Base-by-base conservation (phyloP, 2,888 invertebrate genomes). In the Nephrotoma flavescens region DNA sequence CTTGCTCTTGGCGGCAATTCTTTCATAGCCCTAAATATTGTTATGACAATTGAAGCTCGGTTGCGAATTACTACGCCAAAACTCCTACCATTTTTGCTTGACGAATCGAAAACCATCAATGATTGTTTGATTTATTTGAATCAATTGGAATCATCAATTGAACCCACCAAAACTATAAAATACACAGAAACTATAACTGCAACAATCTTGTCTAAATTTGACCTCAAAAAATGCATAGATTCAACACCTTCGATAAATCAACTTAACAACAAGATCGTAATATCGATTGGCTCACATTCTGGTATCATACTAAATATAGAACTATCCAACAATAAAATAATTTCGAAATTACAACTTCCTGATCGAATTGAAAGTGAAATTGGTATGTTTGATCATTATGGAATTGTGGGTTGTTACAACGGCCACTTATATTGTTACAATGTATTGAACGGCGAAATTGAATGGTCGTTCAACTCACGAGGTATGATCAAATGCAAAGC, bases 181-280 rank as follows among this genome's bases (percentile, higher is more conserved):
- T n/a, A n/a, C 42, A 42, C 7, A 15, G 15, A 84, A 6, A 15
- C 15, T 2, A 6, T 84, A 42, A 84, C 42, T 42, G 41, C 42
- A 31, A 15, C 84, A 15, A 86, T 87, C n/a, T 85, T 52, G 19
- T 88, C 87, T 86, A 92, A 91, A 88, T 93, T 92, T 90, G 91
- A 96, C 90, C 93, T 95, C 86, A 92, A 93, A 71, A 97, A 97
- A 91, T 97, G 97, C 92, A 94, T 97, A 9, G 97, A 97, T 93
- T 95, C 96, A 7, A 94, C 96, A 12, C 96, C 96, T 31, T 92
- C 93, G 41, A 88, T 94, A 86, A 93, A 93, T 88, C 91, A 90
- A 88, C 89, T 87, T 86, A 90, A 90, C 86, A 89, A 89, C 12
- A 89, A 90, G 45, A 89, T 89, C 6, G 91, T 91, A 87, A 92